Conservation (phyloP, 2,113 vertebrate species). For the Pachycephala philippinensis region DNA sequence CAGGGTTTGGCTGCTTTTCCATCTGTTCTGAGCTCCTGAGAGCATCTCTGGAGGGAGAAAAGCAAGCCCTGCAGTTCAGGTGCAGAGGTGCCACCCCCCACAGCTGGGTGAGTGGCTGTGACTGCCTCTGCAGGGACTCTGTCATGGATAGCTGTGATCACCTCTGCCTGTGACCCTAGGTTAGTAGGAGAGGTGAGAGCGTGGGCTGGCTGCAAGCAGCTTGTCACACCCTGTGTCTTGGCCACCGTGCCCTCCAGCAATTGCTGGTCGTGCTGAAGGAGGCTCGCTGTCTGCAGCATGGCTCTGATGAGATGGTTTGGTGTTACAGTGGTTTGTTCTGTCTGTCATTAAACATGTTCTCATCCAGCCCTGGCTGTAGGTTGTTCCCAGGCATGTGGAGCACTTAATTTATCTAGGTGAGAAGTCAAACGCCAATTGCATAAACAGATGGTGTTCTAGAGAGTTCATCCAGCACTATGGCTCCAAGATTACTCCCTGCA, state of each 20-base stretch:
- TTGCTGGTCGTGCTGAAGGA: background rate
- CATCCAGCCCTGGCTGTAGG: background rate
- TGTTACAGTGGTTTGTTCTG: background rate
- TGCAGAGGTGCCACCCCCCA: background rate
- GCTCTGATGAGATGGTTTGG: background rate
- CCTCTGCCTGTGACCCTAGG: background rate
- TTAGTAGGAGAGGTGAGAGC: background rate
- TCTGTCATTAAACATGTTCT: constrained; percentile 14
- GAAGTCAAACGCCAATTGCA: background rate
- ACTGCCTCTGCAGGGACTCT: background rate
- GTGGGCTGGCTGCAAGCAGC: background rate
- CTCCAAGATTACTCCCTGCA: background rate
- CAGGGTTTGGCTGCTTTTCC: background rate
- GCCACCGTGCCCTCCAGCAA: background rate
- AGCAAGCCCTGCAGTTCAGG: background rate
- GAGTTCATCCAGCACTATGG: background rate
- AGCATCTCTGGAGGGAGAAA: background rate
- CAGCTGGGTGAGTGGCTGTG: background rate
- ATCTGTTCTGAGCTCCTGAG: background rate
- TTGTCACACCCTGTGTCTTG: background rate
- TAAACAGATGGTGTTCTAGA: background rate
- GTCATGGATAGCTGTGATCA: background rate
- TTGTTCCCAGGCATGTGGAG: background rate
- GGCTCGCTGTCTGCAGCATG: background rate
- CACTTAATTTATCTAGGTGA: background rate